Evolutionary conservation across 2,113 vertebrate species (phyloP).

Genomic region (Poeciliopsis occidentalis): DNA sequence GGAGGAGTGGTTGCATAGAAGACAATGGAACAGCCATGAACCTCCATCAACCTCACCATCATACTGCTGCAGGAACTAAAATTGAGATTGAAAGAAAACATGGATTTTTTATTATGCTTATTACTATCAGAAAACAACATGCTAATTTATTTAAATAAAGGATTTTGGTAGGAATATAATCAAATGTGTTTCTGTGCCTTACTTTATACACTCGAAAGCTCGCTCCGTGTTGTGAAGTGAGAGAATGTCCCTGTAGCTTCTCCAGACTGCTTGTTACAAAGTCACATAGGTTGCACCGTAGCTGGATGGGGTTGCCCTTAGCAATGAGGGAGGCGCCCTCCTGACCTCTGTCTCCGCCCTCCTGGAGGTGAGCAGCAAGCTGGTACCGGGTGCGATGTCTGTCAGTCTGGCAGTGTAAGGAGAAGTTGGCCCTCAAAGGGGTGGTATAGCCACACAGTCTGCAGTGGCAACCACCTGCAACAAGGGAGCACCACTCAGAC

Average conservation of each 20-base stretch:
- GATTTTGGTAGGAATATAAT: not conserved
- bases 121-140: not conserved
- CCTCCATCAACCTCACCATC: conserved; percentile 91
- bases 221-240: conserved; percentile 91
- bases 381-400: conserved; percentile 95
- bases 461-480: conserved; percentile 94
- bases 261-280: conserved; percentile 96
- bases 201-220: conserved; percentile 96
- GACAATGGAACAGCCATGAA: conserved; percentile 93
- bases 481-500: conserved; percentile 93
- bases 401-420: conserved; percentile 84
- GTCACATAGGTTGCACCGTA: conserved; percentile 95
- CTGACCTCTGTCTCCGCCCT: conserved; percentile 88
- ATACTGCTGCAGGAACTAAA: conserved; percentile 95
- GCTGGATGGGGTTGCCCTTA: conserved; percentile 92
- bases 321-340: conserved; percentile 90
- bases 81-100: not conserved
- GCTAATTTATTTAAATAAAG: not conserved
- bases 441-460: conserved; percentile 96
- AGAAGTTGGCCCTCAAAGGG: conserved; percentile 97
- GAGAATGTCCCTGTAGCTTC: conserved; percentile 93
- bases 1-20: conserved; percentile 96
- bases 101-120: not conserved
- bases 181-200: conserved; percentile 57
- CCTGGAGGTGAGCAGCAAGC: conserved; percentile 95